These are phyloP conservation scores for Taeniopygia guttata DNA, from an alignment of 2,797 vertebrate species.

Conservation along the genomic window DNA sequence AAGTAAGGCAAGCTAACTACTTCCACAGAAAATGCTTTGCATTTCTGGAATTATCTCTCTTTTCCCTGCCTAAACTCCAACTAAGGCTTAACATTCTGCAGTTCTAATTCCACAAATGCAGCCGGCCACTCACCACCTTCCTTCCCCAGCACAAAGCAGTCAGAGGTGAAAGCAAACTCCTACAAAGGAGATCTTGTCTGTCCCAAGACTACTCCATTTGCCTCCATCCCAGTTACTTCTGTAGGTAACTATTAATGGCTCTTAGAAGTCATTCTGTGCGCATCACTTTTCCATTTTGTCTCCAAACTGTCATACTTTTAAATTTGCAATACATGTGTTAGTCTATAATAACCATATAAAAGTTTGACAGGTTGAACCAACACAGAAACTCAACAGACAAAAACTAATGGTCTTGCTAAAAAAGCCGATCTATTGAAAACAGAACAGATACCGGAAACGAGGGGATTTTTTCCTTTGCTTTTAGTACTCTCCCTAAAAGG, in stretches of 20 bases:
- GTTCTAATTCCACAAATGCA: not conserved
- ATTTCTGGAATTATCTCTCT: not conserved
- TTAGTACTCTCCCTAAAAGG: not conserved
- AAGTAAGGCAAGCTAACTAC: not conserved
- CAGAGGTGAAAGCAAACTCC: not conserved
- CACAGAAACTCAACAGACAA: not conserved
- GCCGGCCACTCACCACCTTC: not conserved
- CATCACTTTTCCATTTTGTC: not conserved
- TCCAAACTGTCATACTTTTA: not conserved
- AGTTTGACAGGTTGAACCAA: not conserved
- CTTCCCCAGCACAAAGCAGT: not conserved
- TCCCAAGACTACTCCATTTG: not conserved
- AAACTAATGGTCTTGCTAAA: not conserved
- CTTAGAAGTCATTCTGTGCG: rapidly evolving
- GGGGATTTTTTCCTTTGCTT: not conserved
- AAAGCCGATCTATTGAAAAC: not conserved
- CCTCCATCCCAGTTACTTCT: not conserved
- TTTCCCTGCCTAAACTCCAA: not conserved
- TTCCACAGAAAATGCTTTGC: not conserved
- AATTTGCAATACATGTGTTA: not conserved
- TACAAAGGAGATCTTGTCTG: not conserved
- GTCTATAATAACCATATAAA: not conserved
- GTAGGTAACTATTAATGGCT: not conserved
- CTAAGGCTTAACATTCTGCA: not conserved
- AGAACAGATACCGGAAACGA: not conserved